Conservation (phyloP, 2,113 vertebrate genomes). For the Oncorhynchus clarkii region DNA sequence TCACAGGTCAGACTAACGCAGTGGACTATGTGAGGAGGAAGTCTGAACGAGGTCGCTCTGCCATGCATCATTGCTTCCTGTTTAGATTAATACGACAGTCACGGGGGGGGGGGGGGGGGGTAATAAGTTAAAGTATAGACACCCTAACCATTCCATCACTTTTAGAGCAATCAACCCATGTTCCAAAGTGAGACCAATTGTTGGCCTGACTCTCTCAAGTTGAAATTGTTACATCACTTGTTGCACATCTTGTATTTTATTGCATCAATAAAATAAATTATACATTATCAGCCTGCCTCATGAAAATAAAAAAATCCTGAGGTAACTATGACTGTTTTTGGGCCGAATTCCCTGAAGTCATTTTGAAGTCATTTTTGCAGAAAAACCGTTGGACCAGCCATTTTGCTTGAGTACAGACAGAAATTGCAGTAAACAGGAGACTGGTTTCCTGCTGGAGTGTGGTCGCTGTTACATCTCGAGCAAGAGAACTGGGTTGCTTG, state of each 20-base stretch:
- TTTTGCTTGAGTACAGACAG: not conserved
- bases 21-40: conserved; percentile 44
- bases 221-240: too few species aligned
- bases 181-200: not conserved
- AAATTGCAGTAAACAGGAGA: conserved; percentile 47
- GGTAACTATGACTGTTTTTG: too few species aligned
- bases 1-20: conserved; percentile 2
- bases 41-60: conserved; percentile 43
- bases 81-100: conserved; percentile 44
- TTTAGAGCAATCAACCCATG: not conserved
- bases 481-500: conserved; percentile 20
- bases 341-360: too few species aligned
- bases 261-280: too few species aligned
- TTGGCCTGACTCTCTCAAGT: not conserved
- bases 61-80: conserved; percentile 66
- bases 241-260: not conserved
- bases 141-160: not conserved
- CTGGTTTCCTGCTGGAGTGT: conserved; percentile 63
- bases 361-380: too few species aligned
- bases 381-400: too few species aligned
- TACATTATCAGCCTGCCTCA: too few species aligned
- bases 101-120: not conserved
- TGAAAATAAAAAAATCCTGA: too few species aligned
- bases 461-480: conserved; percentile 35
- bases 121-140: not conserved